A percentile compares a stretch with the other conserved stretches of the same genome.
Evolutionary conservation across 2,888 invertebrate genomes (phyloP).

Genomic region (Troides oblongomaculatus): DNA sequence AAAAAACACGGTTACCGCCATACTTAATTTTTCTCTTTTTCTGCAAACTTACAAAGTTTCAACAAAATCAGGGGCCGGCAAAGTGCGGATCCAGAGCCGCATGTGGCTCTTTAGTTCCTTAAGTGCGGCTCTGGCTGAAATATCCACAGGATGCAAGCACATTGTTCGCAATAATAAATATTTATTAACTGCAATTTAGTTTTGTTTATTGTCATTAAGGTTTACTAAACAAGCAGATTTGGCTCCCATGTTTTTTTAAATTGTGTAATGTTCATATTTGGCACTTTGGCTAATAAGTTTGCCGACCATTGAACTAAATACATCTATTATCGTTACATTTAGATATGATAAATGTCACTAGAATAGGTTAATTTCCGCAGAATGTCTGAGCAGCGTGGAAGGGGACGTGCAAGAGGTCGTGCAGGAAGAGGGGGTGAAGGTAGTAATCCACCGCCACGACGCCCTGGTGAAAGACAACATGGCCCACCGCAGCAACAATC

Average conservation of each 20-base stretch:
- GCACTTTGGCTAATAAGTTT: too few species aligned
- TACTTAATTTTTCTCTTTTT: background rate
- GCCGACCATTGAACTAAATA: background rate
- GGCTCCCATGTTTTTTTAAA: too few species aligned
- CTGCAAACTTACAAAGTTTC: background rate
- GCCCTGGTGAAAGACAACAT: conserved; percentile 42
- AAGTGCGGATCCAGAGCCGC: too few species aligned
- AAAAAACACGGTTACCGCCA: background rate
- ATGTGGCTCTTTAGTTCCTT: too few species aligned
- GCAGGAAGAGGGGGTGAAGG: conserved; percentile 51
- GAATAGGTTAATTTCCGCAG: background rate
- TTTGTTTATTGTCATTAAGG: too few species aligned
- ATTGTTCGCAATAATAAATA: too few species aligned
- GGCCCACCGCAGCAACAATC: conserved; percentile 37
- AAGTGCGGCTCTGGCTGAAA: too few species aligned
- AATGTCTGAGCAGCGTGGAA: conserved; percentile 59
- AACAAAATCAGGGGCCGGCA: too few species aligned
- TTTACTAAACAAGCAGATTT: too few species aligned
- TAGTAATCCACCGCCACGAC: conserved; percentile 42
- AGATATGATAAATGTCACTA: background rate
- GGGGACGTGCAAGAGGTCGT: conserved; percentile 58
- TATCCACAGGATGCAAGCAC: too few species aligned
- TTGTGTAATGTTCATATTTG: too few species aligned
- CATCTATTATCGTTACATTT: background rate
- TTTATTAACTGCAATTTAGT: too few species aligned